phyloP scores from a whole-genome alignment of 2,888 invertebrate species.

The Lomographa bimaculata region DNA sequence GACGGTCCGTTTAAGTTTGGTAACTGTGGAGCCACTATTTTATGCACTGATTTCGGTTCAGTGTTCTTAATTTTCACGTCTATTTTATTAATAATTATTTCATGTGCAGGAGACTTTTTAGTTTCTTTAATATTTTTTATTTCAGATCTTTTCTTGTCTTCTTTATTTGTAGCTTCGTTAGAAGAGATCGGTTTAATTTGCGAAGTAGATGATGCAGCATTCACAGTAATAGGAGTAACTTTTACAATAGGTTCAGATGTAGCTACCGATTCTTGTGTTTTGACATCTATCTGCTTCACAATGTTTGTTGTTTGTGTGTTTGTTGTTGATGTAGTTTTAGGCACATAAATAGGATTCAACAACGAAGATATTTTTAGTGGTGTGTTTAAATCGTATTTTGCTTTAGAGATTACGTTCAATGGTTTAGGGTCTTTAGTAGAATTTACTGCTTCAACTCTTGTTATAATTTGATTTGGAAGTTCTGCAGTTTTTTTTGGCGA shows the following conservation, averaged over 20 bases:
- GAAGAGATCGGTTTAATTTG: constrained; percentile 1
- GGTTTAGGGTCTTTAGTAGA: constrained; percentile 12
- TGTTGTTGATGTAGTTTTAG: constrained; percentile 28
- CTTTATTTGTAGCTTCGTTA: background rate
- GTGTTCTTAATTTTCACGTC: constrained; percentile 14
- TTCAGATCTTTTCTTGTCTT: constrained; percentile 10
- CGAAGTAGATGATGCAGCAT: constrained; percentile 5
- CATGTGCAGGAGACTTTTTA: constrained; percentile 12
- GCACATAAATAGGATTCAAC: constrained; percentile 57
- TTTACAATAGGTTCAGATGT: constrained; percentile 3
- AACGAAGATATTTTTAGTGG: constrained; percentile 70
- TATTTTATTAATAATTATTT: constrained; percentile 8
- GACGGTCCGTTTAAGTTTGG: constrained; percentile 1
- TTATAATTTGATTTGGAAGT: background rate
- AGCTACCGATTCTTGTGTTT: constrained; percentile 6
- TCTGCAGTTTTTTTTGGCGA: background rate
- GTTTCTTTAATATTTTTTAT: constrained; percentile 14
- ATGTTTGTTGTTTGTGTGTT: constrained; percentile 19
- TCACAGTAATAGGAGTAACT: constrained; percentile 2
- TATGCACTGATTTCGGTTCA: constrained; percentile 6
- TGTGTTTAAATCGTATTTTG: constrained; percentile 38
- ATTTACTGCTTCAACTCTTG: constrained; percentile 12
- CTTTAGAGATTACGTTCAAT: constrained; percentile 21
- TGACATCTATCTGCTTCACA: constrained; percentile 7
- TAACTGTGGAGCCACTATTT: background rate